phyloP scores from a whole-genome alignment of 53 echinoderm and acorn worm species.

The Astropecten irregularis region DNA sequence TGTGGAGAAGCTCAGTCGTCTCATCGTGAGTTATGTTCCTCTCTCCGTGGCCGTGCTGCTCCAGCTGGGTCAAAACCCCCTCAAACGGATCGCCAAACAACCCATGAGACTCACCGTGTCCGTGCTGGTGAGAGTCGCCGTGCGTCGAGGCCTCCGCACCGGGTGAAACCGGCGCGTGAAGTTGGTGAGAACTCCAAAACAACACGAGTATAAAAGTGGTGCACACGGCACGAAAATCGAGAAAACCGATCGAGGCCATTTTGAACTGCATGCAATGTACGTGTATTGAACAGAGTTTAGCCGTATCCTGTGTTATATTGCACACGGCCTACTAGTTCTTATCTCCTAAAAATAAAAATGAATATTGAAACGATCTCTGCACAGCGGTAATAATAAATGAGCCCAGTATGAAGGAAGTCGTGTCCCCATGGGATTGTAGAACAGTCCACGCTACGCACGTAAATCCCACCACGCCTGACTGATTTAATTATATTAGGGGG shows the following conservation, averaged over 20 bases:
- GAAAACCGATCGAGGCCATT: neutral
- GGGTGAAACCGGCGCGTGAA: slow-evolving; percentile 6
- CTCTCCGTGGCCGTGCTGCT: neutral
- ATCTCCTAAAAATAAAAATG: too few species aligned
- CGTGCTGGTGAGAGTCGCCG: neutral
- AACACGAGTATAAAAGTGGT: slow-evolving; percentile 11
- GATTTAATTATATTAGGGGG: too few species aligned
- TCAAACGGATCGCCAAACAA: slow-evolving; percentile 35
- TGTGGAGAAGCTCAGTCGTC: neutral
- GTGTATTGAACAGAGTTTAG: neutral
- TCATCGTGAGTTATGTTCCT: slow-evolving; percentile 35
- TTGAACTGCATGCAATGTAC: neutral
- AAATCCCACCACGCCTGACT: too few species aligned
- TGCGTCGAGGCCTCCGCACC: neutral
- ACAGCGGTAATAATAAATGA: too few species aligned
- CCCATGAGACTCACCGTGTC: slow-evolving; percentile 1
- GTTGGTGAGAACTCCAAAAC: neutral
- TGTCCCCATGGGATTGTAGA: too few species aligned
- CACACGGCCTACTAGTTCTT: slow-evolving; percentile 20
- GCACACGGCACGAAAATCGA: slow-evolving; percentile 53
- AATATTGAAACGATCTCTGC: too few species aligned
- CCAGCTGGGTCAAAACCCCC: neutral
- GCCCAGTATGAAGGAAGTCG: too few species aligned
- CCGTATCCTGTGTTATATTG: neutral
- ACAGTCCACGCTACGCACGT: too few species aligned